Evolutionary conservation across 2,113 vertebrate species (phyloP).

Genomic region (Cryptoleucopteryx plumbea): DNA sequence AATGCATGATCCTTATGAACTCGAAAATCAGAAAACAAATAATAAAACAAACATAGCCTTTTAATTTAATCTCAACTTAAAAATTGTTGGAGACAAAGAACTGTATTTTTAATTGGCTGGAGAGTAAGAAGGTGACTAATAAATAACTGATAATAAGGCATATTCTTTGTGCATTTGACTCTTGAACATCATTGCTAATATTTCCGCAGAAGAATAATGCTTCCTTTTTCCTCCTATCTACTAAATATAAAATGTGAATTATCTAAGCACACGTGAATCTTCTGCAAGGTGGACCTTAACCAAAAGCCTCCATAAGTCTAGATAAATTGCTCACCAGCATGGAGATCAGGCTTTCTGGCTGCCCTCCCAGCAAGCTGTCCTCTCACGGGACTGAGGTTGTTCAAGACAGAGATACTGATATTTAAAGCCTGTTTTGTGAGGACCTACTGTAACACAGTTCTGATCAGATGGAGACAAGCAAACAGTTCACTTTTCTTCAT

Average conservation of each 20-base stretch:
- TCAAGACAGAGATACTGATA: background rate
- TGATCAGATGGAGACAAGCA: background rate
- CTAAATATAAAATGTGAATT: background rate
- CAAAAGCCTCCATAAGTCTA: background rate
- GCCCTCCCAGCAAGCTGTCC: background rate
- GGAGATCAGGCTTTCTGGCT: background rate
- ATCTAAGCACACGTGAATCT: background rate
- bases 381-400: background rate
- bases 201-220: background rate
- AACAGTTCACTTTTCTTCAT: background rate
- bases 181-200: rapidly evolving
- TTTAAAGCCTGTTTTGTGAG: background rate
- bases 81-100: background rate
- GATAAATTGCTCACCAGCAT: background rate
- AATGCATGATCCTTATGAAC: background rate
- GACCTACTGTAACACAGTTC: background rate
- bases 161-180: background rate
- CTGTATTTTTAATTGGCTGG: background rate
- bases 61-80: background rate
- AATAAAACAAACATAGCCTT: background rate
- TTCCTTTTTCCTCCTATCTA: background rate
- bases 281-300: background rate
- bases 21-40: background rate
- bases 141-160: background rate
- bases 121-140: background rate